Evolutionary conservation across 2,797 vertebrate species (phyloP).

Genomic region (Chaenodraco wilsoni): DNA sequence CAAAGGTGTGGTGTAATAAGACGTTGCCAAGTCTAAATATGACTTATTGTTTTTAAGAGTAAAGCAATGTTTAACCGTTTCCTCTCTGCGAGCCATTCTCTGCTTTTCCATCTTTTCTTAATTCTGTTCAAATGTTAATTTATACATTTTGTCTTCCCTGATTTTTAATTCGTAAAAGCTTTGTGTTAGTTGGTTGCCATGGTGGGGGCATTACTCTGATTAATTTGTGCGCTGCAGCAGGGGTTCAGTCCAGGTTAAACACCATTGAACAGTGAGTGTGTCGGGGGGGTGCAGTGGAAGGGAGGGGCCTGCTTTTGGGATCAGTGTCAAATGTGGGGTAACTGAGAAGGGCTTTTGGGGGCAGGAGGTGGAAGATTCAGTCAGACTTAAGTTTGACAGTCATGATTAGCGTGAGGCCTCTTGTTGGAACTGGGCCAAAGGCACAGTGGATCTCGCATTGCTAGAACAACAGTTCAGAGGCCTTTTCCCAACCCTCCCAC

Average conservation of each 20-base stretch:
- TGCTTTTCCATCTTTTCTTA: slow-evolving; percentile 16
- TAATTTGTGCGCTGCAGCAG: slow-evolving; percentile 43
- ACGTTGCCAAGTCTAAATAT: slow-evolving; percentile 14
- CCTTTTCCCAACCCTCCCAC: slow-evolving; percentile 25
- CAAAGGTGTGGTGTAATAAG: slow-evolving; percentile 6
- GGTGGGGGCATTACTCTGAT: slow-evolving; percentile 39
- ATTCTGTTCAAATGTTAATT: slow-evolving; percentile 19
- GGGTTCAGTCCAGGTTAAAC: slow-evolving; percentile 43
- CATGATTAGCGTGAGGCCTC: slow-evolving; percentile 34
- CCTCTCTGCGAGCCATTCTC: slow-evolving; percentile 18
- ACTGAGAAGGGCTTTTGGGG: slow-evolving; percentile 27
- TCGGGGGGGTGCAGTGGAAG: slow-evolving; percentile 16
- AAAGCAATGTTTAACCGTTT: not conserved
- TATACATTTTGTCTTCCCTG: slow-evolving; percentile 12
- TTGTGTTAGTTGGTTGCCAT: slow-evolving; percentile 49
- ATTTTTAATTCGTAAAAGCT: slow-evolving; percentile 21
- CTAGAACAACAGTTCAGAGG: slow-evolving; percentile 34
- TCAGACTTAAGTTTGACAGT: slow-evolving; percentile 44
- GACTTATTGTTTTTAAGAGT: slow-evolving; percentile 15
- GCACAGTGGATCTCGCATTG: slow-evolving; percentile 18
- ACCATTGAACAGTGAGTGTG: slow-evolving; percentile 12
- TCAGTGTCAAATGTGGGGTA: slow-evolving; percentile 34
- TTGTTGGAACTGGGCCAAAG: slow-evolving; percentile 42
- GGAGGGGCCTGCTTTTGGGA: slow-evolving; percentile 20
- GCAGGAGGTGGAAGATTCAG: slow-evolving; percentile 31